phyloP scores from a whole-genome alignment of 1,140 invertebrate species.

The Drosophila mojavensis region DNA sequence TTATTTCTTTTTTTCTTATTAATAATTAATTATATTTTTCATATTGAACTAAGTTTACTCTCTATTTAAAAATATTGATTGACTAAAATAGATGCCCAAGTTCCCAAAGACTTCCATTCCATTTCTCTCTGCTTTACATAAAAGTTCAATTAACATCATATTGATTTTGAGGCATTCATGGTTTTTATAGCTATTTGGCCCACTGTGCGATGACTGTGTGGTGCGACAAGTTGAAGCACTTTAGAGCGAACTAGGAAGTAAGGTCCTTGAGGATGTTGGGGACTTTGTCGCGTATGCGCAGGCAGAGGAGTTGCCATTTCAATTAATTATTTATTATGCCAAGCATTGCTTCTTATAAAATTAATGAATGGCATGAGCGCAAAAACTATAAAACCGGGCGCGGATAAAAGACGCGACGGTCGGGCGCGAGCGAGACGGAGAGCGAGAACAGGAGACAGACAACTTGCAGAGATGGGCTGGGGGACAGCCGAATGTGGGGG shows the following conservation, averaged over 20 bases:
- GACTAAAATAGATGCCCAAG: too few relatives aligned
- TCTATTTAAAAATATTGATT: too few relatives aligned
- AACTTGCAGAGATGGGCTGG: not conserved
- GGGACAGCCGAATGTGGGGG: constrained; percentile 31
- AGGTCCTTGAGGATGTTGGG: constrained; percentile 2
- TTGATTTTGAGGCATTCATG: constrained; percentile 3
- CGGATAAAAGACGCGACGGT: constrained; percentile 32
- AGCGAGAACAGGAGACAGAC: constrained; percentile 14
- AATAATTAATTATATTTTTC: too few relatives aligned
- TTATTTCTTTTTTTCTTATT: too few relatives aligned
- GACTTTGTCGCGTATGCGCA: constrained; percentile 40
- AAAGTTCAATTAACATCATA: not conserved
- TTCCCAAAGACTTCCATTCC: too few relatives aligned
- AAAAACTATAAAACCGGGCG: constrained; percentile 62
- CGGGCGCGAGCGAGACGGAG: not conserved
- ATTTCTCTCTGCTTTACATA: too few relatives aligned
- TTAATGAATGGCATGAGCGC: constrained; percentile 76
- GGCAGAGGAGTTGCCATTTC: constrained; percentile 53
- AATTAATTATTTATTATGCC: constrained; percentile 81
- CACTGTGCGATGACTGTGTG: constrained; percentile 14
- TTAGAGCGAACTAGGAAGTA: constrained; percentile 7
- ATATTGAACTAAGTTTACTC: too few relatives aligned
- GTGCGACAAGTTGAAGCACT: constrained; percentile 15
- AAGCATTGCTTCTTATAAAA: constrained; percentile 75
- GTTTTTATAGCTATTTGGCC: not conserved